Percentiles rank a stretch among this genome's conserved stretches.
phyloP scores from a whole-genome alignment of 2,113 vertebrate genomes.

The Mionectes macconnelli region DNA sequence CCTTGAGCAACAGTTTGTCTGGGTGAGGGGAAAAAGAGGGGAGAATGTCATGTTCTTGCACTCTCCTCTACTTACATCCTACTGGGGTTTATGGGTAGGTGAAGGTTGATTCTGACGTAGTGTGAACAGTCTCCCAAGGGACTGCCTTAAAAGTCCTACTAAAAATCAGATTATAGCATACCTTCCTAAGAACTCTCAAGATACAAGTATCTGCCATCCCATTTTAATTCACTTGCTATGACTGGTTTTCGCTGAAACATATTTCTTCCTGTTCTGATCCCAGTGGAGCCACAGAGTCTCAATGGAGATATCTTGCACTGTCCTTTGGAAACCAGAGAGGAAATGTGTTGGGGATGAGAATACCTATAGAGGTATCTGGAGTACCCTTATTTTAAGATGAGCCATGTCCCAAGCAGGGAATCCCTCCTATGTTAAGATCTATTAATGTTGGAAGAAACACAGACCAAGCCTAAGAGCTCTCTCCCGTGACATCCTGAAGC shows the following conservation, averaged over 20 bases:
- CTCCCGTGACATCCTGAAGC: background rate
- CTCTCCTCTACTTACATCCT: background rate
- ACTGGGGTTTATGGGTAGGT: background rate
- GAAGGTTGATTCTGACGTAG: background rate
- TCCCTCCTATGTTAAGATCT: background rate
- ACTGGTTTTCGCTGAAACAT: background rate
- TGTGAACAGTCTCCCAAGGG: background rate
- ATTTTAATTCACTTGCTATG: background rate
- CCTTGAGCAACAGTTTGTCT: background rate
- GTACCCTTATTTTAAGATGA: background rate
- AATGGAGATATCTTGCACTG: background rate
- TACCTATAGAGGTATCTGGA: background rate
- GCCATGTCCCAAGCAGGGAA: background rate
- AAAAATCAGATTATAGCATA: background rate
- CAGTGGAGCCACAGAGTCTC: background rate
- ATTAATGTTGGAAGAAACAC: background rate
- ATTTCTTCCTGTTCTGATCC: background rate
- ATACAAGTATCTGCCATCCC: background rate
- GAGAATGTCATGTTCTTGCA: background rate
- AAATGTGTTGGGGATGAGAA: background rate
- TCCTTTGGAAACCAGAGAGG: background rate
- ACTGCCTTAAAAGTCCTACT: background rate
- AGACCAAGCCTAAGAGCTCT: background rate
- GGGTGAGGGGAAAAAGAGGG: background rate
- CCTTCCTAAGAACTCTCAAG: accelerated